Evolutionary conservation across 2,797 vertebrate species (phyloP).

Genomic region (Psittacula echo): DNA sequence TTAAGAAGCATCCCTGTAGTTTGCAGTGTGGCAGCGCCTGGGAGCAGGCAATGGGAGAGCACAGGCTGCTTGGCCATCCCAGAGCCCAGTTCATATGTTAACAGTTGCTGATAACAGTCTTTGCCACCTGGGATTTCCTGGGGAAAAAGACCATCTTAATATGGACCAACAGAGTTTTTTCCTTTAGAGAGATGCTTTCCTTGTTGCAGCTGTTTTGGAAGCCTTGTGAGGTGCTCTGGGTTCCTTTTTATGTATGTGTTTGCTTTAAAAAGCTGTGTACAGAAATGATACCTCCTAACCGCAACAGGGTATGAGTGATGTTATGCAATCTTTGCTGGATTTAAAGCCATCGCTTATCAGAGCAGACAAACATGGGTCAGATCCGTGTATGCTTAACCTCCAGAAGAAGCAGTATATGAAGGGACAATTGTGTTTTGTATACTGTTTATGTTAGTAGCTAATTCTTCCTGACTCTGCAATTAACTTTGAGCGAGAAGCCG

Average conservation of each 20-base stretch:
- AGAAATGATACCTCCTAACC: neutral
- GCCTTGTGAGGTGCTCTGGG: neutral
- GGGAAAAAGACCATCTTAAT: neutral
- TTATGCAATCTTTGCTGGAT: neutral
- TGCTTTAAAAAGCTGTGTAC: neutral
- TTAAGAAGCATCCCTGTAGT: neutral
- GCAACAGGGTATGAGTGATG: too few species aligned
- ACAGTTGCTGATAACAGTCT: neutral
- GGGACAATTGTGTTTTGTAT: neutral
- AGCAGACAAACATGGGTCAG: neutral
- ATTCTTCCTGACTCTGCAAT: neutral
- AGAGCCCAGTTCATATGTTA: neutral
- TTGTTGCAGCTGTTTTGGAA: neutral
- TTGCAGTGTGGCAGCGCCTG: neutral
- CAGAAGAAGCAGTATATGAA: neutral
- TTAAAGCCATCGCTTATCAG: neutral
- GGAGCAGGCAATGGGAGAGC: neutral
- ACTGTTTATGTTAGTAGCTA: neutral
- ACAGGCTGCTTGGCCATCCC: neutral
- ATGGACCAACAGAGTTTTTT: accelerated
- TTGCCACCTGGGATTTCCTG: neutral
- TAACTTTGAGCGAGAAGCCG: slow-evolving; percentile 14
- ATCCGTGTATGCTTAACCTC: neutral
- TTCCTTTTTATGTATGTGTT: neutral
- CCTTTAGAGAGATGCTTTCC: neutral